Evolutionary conservation across 1,140 invertebrate genomes (phyloP).

Genomic region (Cherax destructor): DNA sequence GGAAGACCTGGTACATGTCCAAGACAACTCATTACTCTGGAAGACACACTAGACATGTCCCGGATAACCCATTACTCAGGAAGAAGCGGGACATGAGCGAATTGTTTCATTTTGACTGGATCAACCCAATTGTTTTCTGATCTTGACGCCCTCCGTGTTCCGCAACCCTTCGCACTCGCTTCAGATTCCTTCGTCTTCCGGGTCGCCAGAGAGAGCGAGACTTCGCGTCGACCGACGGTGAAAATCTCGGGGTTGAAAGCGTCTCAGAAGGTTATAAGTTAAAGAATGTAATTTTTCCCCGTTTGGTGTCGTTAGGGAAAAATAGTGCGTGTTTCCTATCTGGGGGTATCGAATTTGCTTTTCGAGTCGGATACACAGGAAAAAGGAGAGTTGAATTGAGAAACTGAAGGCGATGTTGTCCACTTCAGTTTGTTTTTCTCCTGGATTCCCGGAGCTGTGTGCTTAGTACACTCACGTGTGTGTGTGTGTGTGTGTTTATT

Average conservation of each 20-base stretch:
- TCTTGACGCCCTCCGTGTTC: slow-evolving; percentile 21
- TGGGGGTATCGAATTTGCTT: slow-evolving; percentile 16
- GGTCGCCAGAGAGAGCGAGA: no score
- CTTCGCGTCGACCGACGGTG: not conserved
- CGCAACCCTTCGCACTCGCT: not conserved
- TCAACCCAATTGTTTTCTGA: slow-evolving; percentile 60
- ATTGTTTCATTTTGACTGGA: slow-evolving; percentile 55
- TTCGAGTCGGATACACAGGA: not conserved
- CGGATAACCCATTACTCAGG: slow-evolving; percentile 26
- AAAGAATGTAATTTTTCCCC: slow-evolving; percentile 11
- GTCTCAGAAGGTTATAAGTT: slow-evolving; percentile 16
- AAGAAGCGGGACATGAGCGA: slow-evolving; percentile 35
- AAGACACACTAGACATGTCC: not conserved
- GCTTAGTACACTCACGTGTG: no score
- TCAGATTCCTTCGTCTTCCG: no score
- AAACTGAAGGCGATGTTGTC: not conserved
- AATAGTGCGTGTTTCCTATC: slow-evolving; percentile 15
- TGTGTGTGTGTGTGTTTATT: no score
- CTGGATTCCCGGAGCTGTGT: not conserved
- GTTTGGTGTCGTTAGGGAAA: slow-evolving; percentile 19
- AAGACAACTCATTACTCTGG: slow-evolving; percentile 49
- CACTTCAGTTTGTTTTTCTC: not conserved
- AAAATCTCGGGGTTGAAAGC: not conserved
- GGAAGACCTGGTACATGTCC: no score
- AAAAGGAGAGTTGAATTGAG: not conserved